A percentile compares a stretch with the other conserved stretches of the same genome.
phyloP scores from a whole-genome alignment of 2,888 invertebrate genomes.

The Lapara coniferarum region DNA sequence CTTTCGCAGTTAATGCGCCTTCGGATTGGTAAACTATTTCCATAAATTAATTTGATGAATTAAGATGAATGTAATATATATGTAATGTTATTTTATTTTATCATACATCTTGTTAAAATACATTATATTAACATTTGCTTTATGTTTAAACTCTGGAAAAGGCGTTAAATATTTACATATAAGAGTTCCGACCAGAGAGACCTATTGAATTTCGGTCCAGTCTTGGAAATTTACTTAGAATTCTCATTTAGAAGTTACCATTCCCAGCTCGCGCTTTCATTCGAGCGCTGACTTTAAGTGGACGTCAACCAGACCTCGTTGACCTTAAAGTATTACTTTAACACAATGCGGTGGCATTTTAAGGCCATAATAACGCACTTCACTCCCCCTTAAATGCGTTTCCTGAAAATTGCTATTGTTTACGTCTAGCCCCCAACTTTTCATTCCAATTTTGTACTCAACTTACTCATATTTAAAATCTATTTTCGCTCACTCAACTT shows the following conservation, averaged over 20 bases:
- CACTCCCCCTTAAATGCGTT: constrained; percentile 24
- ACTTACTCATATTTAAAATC: background rate
- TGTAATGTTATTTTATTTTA: too few species aligned
- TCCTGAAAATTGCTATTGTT: constrained; percentile 28
- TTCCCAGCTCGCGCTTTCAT: background rate
- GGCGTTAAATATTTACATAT: background rate
- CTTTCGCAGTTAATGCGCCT: too few species aligned
- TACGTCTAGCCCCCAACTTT: constrained; percentile 8
- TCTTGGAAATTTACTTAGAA: constrained; percentile 5
- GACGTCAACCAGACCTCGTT: constrained; percentile 11
- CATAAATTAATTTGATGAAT: too few species aligned
- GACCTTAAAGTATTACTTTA: constrained; percentile 7
- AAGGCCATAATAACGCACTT: constrained; percentile 24
- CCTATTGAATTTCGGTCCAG: background rate
- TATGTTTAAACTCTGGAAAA: background rate
- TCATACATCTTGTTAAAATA: too few species aligned
- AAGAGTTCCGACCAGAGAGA: background rate
- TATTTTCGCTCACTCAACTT: background rate
- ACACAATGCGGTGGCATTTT: constrained; percentile 19
- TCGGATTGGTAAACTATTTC: too few species aligned
- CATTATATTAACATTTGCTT: background rate
- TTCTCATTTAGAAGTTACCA: constrained; percentile 3
- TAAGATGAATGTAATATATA: too few species aligned
- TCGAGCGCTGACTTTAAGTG: background rate
- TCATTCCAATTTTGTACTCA: background rate